Conservation (phyloP, 2,797 vertebrate genomes). For the Cirrhinus mrigala region DNA sequence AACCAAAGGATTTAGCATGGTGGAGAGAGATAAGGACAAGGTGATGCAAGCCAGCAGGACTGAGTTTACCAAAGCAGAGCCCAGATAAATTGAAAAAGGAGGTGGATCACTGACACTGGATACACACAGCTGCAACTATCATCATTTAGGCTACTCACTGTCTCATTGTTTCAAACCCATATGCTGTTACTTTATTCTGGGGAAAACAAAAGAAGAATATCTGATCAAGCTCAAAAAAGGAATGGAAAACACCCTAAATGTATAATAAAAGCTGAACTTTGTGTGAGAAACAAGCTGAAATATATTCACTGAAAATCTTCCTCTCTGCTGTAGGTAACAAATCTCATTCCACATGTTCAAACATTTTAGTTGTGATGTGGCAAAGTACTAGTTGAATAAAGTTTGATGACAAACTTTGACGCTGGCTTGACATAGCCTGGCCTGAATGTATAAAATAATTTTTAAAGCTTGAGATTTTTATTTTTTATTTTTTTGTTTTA, state of each 20-base stretch:
- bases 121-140: neutral
- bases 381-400: neutral
- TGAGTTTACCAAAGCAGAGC: neutral
- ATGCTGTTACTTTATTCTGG: too few species aligned
- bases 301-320: neutral
- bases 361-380: neutral
- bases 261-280: neutral
- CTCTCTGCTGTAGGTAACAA: neutral
- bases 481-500: too few species aligned
- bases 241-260: neutral
- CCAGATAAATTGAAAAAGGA: neutral
- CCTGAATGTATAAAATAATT: neutral
- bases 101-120: neutral
- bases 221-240: neutral
- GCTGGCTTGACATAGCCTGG: neutral
- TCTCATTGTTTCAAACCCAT: neutral
- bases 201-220: neutral
- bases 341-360: neutral
- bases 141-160: neutral
- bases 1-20: conserved; percentile 16
- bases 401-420: neutral
- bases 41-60: neutral
- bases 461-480: neutral
- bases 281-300: neutral
- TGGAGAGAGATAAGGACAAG: conserved; percentile 13